Evolutionary conservation across 2,888 invertebrate genomes (phyloP).

Genomic region (Tipula unca): DNA sequence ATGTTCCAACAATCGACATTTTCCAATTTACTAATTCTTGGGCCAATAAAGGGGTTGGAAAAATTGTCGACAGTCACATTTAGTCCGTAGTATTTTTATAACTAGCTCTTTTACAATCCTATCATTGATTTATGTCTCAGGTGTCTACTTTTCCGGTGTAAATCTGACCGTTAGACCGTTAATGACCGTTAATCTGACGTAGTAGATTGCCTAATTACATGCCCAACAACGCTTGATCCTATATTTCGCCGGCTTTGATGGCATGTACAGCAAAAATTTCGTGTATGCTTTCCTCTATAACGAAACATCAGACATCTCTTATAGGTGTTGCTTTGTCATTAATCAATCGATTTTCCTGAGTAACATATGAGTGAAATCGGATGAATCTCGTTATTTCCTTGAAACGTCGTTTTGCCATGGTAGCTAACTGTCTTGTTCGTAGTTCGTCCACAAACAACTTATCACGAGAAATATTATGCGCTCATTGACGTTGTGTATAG

Average conservation of each 20-base stretch:
- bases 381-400: background rate
- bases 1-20: too few relatives aligned
- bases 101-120: slow-evolving; percentile 29
- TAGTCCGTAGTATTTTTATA: background rate
- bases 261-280: slow-evolving; percentile 28
- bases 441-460: too few relatives aligned
- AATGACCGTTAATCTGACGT: too few relatives aligned
- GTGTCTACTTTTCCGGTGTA: too few relatives aligned
- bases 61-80: background rate
- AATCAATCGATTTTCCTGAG: background rate
- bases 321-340: background rate
- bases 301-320: background rate
- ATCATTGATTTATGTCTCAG: slow-evolving; percentile 24
- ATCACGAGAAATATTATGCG: too few relatives aligned
- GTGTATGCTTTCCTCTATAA: slow-evolving; percentile 20
- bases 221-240: slow-evolving; percentile 31
- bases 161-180: slow-evolving; percentile 26
- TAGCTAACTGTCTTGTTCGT: too few relatives aligned
- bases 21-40: too few relatives aligned
- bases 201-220: slow-evolving; percentile 28
- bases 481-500: too few relatives aligned
- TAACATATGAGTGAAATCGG: background rate
- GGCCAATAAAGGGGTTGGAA: background rate
- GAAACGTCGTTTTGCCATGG: too few relatives aligned
- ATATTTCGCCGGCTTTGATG: slow-evolving; percentile 29